Evolutionary conservation across 2,113 vertebrate species (phyloP).

Genomic region (Scartelaos histophorus): DNA sequence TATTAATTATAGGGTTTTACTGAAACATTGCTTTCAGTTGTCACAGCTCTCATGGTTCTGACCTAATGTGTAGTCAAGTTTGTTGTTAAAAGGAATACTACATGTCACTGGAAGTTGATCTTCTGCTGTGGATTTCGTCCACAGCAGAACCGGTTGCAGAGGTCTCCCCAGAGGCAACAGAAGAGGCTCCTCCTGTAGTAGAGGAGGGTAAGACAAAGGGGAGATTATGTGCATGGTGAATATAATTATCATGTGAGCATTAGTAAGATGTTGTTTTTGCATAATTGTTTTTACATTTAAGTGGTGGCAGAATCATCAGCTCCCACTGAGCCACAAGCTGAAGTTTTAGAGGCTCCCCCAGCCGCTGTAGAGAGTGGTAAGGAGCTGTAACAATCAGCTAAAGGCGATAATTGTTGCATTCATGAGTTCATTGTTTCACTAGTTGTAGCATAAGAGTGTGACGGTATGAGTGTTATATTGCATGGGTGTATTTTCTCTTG

Average conservation of each 20-base stretch:
- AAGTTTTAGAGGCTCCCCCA: slow-evolving; percentile 39
- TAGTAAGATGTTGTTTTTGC: neutral
- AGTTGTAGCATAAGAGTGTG: too few relatives aligned
- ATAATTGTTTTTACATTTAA: slow-evolving; percentile 3
- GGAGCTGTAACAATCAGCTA: slow-evolving; percentile 9
- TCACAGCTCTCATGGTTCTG: neutral
- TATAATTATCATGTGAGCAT: neutral
- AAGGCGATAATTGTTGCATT: too few relatives aligned
- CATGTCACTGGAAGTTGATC: neutral
- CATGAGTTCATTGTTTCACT: too few relatives aligned
- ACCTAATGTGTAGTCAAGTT: neutral
- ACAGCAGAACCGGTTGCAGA: neutral
- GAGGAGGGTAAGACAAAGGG: slow-evolving; percentile 4
- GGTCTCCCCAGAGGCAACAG: neutral
- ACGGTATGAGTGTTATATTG: neutral
- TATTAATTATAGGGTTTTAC: neutral
- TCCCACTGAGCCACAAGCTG: slow-evolving; percentile 27
- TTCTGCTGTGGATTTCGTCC: neutral
- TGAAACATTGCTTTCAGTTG: neutral
- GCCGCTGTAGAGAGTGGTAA: slow-evolving; percentile 53
- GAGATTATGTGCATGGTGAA: neutral
- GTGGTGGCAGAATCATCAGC: slow-evolving; percentile 33
- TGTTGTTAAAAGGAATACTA: neutral
- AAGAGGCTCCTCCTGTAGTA: neutral
- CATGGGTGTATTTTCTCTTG: neutral